Percentiles rank a stretch among this genome's conserved stretches.
These are phyloP conservation scores for Bicyclus anynana DNA, from an alignment of 1,140 invertebrate species.

Conservation along the genomic window DNA sequence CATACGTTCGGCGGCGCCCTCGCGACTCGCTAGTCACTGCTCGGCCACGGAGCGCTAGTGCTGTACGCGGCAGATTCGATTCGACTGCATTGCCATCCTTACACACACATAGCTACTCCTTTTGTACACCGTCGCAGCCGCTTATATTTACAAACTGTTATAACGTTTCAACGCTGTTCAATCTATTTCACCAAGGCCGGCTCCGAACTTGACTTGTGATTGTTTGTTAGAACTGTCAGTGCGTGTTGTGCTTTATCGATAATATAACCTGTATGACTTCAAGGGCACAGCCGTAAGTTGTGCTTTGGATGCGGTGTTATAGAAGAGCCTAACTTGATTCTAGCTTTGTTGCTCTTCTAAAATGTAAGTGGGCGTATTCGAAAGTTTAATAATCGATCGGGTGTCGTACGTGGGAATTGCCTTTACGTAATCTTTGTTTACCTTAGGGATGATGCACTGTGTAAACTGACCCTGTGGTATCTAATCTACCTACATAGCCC, in stretches of 20 bases:
- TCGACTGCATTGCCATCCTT: constrained; percentile 46
- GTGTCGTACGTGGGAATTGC: constrained; percentile 72
- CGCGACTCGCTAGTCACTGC: constrained; percentile 53
- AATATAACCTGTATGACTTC: constrained; percentile 75
- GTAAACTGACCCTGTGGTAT: constrained; percentile 40
- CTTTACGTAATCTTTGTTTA: constrained; percentile 77
- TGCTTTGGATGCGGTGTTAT: constrained; percentile 62
- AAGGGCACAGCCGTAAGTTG: constrained; percentile 60
- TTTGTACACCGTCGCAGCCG: constrained; percentile 29
- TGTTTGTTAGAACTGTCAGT: constrained; percentile 70
- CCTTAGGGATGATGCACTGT: constrained; percentile 73
- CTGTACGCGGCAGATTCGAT: constrained; percentile 34
- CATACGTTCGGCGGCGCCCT: constrained; percentile 61
- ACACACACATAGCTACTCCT: constrained; percentile 40
- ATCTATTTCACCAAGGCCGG: constrained; percentile 37
- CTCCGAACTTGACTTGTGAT: constrained; percentile 66
- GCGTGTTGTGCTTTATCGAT: constrained; percentile 74
- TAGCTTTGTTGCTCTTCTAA: constrained; percentile 55
- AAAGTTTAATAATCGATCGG: constrained; percentile 76
- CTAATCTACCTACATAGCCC: constrained; percentile 25
- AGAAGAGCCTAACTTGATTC: constrained; percentile 43
- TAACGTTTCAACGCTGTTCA: constrained; percentile 30
- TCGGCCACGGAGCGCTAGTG: constrained; percentile 40
- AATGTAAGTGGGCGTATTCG: constrained; percentile 74
- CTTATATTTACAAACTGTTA: constrained; percentile 39